Base-by-base conservation (phyloP, 2,797 vertebrate species). In the Acanthurus lineatus region DNA sequence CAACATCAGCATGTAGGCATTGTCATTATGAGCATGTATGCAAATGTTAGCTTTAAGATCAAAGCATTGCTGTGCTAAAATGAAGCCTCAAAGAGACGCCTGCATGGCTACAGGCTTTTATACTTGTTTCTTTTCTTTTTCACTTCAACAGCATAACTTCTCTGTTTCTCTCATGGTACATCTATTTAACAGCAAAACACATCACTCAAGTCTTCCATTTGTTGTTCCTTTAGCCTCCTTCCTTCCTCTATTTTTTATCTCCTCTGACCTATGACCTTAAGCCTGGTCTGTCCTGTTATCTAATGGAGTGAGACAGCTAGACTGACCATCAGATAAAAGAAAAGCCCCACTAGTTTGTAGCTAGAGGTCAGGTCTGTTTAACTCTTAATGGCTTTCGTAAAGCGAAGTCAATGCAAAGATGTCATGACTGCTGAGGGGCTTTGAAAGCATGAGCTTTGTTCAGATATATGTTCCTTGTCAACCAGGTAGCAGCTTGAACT, bases 321-420 rank as follows among this genome's bases (percentile, higher is more conserved):
- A 51, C 56, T 78, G 78, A 88, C 58, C 66, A 35, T 61, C 76
- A 90, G 78, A 79, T 86, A 82, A 91, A 84, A 82, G 86, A 69
- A 66, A 35, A 79, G 68, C 10, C 59, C 48, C 12, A 15, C 32
- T 9, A 40, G 56, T n/a, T 11, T 17, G 49, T 58, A 17, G 51
- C 17, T 58, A 32, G 61, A 71, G 57, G 57, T 57, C 71, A 59
- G n/a, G 32, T 25, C 32, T 38, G 32, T 28, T 62, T 14, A 42
- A 56, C 42, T 12, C n/a, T 22, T 54, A 73, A 22, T 3, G 40
- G 16, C 19, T 56, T 62, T 38, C 38, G 1, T 0, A 2, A 6
- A 10, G 6, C 19, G 14, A 25, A 66, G 51, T 68, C 51, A 72
- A 57, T 19, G 22, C 44, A 25, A 53, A 53, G 6, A 53, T 63